Percentiles rank a stretch among this genome's conserved stretches.
Conservation (phyloP, 2,797 vertebrate species). For the Sebastes steindachneri region DNA sequence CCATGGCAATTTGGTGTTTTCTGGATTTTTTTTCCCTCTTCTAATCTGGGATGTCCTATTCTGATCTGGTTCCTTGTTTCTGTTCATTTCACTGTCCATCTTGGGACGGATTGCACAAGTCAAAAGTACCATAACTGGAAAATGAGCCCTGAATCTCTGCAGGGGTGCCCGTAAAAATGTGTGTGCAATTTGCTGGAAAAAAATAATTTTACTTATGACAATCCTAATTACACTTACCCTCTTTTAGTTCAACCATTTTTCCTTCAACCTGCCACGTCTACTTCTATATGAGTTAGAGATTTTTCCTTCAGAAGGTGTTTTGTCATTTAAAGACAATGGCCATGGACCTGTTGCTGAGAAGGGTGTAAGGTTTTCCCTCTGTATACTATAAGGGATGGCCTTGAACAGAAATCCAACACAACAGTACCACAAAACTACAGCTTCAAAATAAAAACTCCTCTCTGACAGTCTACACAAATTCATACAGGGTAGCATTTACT, state of each 20-base stretch:
- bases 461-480: not conserved
- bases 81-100: not conserved
- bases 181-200: not conserved
- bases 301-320: not conserved
- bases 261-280: not conserved
- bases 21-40: not conserved
- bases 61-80: not conserved
- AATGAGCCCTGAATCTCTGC: not conserved
- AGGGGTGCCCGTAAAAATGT: not conserved
- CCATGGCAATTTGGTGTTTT: not conserved
- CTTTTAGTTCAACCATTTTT: not conserved
- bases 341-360: not conserved
- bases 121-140: not conserved
- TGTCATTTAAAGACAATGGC: not conserved
- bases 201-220: not conserved
- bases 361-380: not conserved
- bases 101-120: not conserved
- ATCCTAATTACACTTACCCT: not conserved
- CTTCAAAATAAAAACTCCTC: not conserved
- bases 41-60: not conserved
- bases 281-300: not conserved
- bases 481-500: not conserved
- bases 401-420: not conserved
- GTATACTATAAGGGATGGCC: not conserved
- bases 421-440: not conserved